Evolutionary conservation across 1,140 invertebrate genomes (phyloP), one percentile per base, ranked within the genome.

Genomic region (Hyphantria cunea): DNA sequence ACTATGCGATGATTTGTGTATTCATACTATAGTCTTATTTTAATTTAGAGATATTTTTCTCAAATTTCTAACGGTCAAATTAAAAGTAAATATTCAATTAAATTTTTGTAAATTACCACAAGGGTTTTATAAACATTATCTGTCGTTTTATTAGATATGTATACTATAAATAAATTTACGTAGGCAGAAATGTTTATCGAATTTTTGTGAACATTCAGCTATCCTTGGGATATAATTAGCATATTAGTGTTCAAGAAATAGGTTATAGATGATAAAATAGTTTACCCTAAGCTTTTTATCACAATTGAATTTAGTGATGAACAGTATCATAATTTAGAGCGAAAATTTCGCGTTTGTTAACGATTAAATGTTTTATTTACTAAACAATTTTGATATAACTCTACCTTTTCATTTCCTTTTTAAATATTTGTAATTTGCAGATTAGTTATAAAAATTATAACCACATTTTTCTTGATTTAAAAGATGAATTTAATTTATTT

Each of bases 11-110:
- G 10, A 39, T n/a, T 42, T 51, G 56, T 32, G 45, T 42, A 50
- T 58, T 17, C 37, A 3, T 60, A 60, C 15, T 44, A 34, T 60
- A 44, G 12, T 32, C 37, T 50, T 42, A 41, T 42, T 39, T 50
- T 60, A 60, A 60, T 60, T 60, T 58, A 60, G 48, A 44, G 15
- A 10, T 60, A 51, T 50, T 60, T 50, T 51, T 14, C n/a, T 51
- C 39, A 15, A 7, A 32, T 48, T 8, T 42, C 51, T 47, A 14
- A 33, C 47, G 47, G 48, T 60, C 56, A 60, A 60, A 60, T 60
- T 51, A 60, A 49, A 10, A 17, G 25, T 49, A 59, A 37, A 15
- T 59, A 59, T 41, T 59, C 55, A 59, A 59, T 39, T 58, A 49
- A 50, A 49, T 17, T 59, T 59, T 60, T 60, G 56, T 60, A 58